Percentiles rank a stretch among this genome's conserved stretches.
Conservation (phyloP, 2,113 vertebrate genomes). For the Zeus faber region DNA sequence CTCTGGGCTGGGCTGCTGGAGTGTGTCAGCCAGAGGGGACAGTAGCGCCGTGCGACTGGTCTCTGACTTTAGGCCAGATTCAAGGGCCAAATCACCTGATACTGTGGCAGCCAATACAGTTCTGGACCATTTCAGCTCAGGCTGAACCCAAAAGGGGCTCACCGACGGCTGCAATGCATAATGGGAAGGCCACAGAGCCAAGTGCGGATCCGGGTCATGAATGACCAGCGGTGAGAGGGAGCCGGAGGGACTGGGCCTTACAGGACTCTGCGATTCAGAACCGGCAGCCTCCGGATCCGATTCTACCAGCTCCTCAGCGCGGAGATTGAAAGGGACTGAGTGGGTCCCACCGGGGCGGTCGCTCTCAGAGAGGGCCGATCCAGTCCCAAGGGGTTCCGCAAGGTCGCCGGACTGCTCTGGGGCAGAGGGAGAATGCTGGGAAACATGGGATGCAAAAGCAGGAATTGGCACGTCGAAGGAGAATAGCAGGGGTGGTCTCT, state of each 20-base stretch:
- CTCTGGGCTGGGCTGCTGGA: slow-evolving; percentile 18
- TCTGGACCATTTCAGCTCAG: slow-evolving; percentile 2
- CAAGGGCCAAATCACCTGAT: slow-evolving; percentile 7
- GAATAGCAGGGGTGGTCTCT: slow-evolving; percentile 1
- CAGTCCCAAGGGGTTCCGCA: too few relatives aligned
- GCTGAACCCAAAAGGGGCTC: neutral
- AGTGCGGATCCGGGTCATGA: neutral
- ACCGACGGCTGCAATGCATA: slow-evolving; percentile 9
- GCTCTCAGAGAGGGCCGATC: too few relatives aligned
- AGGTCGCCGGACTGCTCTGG: too few relatives aligned
- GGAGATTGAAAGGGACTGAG: too few relatives aligned
- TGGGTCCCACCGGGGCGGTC: too few relatives aligned
- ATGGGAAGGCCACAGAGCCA: slow-evolving; percentile 14
- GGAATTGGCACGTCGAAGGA: neutral
- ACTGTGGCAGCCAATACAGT: neutral
- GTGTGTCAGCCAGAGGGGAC: slow-evolving; percentile 22
- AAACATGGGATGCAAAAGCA: too few relatives aligned
- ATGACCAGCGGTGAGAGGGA: neutral
- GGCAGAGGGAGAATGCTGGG: too few relatives aligned
- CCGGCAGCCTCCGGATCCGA: neutral
- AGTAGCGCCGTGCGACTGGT: slow-evolving; percentile 12
- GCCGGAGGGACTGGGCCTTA: neutral
- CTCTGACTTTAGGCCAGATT: slow-evolving; percentile 12
- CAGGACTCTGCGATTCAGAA: neutral
- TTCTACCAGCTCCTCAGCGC: neutral